Conservation (phyloP, 2,888 invertebrate species). For the Epinotia ramella region DNA sequence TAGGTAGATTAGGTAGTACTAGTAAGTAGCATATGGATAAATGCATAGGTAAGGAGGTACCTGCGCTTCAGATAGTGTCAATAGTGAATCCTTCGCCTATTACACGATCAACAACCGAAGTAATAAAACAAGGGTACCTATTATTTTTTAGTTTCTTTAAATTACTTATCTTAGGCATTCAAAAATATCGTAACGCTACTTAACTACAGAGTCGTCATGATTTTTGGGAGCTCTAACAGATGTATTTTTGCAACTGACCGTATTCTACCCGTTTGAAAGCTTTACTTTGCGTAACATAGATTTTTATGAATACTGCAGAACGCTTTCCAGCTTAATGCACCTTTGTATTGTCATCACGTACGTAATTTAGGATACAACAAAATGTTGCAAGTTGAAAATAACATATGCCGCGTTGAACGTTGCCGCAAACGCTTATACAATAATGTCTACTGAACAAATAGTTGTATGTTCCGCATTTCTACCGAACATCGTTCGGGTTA, state of each 20-base stretch:
- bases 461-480: conserved; percentile 85
- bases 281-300: conserved; percentile 16
- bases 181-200: not conserved
- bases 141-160: too few relatives aligned
- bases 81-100: too few relatives aligned
- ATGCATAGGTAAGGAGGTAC: too few relatives aligned
- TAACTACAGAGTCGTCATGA: not conserved
- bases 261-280: not conserved
- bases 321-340: conserved; percentile 59
- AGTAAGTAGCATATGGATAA: too few relatives aligned
- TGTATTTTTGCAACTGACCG: not conserved
- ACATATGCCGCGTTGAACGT: conserved; percentile 78
- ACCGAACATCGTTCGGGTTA: conserved; percentile 81
- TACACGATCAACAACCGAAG: too few relatives aligned
- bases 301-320: conserved; percentile 46
- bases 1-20: too few relatives aligned
- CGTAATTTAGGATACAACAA: conserved; percentile 79
- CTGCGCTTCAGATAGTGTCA: not conserved
- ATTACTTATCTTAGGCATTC: not conserved
- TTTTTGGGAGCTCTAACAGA: not conserved
- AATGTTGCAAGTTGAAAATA: conserved; percentile 83
- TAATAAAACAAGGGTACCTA: too few relatives aligned
- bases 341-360: conserved; percentile 80
- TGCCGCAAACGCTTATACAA: conserved; percentile 84
- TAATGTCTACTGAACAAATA: conserved; percentile 83